phyloP scores from a whole-genome alignment of 2,888 invertebrate species.

The Lypha dubia region DNA sequence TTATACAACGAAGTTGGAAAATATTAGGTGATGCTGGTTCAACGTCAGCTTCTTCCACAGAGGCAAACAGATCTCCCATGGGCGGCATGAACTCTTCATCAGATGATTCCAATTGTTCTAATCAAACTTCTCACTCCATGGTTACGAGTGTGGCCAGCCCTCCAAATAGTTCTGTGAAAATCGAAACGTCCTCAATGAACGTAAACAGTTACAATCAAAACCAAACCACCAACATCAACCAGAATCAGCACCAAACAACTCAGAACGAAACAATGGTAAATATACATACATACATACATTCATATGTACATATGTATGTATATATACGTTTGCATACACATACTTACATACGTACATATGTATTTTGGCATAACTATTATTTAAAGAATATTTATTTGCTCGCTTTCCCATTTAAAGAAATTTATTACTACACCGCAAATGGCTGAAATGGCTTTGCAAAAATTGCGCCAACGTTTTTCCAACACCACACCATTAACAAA shows the following conservation, averaged over 20 bases:
- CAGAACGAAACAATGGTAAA: slow-evolving; percentile 69
- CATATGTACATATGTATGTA: neutral
- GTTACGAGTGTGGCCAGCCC: slow-evolving; percentile 77
- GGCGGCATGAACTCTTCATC: slow-evolving; percentile 80
- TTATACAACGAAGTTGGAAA: slow-evolving; percentile 83
- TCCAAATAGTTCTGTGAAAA: slow-evolving; percentile 54
- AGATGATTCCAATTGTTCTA: slow-evolving; percentile 83
- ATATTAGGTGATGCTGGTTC: slow-evolving; percentile 78
- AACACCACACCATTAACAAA: slow-evolving; percentile 75
- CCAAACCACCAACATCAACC: slow-evolving; percentile 15
- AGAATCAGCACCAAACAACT: slow-evolving; percentile 31
- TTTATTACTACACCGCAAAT: slow-evolving; percentile 81
- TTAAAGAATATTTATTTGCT: neutral
- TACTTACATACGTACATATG: neutral
- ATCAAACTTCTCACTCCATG: slow-evolving; percentile 82
- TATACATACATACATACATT: neutral
- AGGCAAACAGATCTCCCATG: slow-evolving; percentile 78
- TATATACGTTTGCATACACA: neutral
- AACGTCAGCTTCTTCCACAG: slow-evolving; percentile 75
- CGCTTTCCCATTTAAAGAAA: slow-evolving; percentile 74
- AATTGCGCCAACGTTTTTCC: slow-evolving; percentile 80
- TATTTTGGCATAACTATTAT: neutral
- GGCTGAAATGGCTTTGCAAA: slow-evolving; percentile 81
- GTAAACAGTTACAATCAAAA: slow-evolving; percentile 12
- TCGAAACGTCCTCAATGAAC: slow-evolving; percentile 41